Conservation (phyloP, 2,888 invertebrate genomes). For the Platycheirus rosarum region DNA sequence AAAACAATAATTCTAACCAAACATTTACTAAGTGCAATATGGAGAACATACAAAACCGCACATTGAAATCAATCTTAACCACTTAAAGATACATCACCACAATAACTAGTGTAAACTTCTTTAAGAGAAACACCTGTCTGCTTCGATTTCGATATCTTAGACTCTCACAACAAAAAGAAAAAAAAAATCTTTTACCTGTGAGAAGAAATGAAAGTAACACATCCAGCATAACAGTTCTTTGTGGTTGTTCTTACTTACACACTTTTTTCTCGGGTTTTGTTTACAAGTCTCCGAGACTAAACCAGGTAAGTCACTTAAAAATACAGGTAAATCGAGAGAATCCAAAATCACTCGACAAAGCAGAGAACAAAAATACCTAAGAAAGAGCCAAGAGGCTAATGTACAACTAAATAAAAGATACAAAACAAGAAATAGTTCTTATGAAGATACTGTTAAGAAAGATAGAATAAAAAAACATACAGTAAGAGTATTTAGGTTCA, state of each 20-base stretch:
- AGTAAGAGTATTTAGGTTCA: no score
- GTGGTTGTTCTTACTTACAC: conserved; percentile 48
- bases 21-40: conserved; percentile 44
- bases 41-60: conserved; percentile 5
- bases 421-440: not conserved
- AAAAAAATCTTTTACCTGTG: conserved; percentile 39
- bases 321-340: not conserved
- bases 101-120: conserved; percentile 16
- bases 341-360: conserved; percentile 20
- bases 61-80: conserved; percentile 2
- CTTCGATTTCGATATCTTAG: not conserved
- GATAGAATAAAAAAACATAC: not conserved
- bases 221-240: conserved; percentile 64
- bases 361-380: conserved; percentile 42
- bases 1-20: conserved; percentile 12
- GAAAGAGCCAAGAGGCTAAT: no score
- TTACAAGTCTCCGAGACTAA: conserved; percentile 46
- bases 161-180: conserved; percentile 46
- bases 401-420: conserved; percentile 3
- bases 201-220: conserved; percentile 59
- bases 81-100: not conserved
- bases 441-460: conserved; percentile 6
- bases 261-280: conserved; percentile 54
- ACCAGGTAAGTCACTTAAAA: conserved; percentile 31
- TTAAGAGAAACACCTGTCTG: conserved; percentile 68